phyloP scores from a whole-genome alignment of 2,113 vertebrate species.

The Brienomyrus longianalis region DNA sequence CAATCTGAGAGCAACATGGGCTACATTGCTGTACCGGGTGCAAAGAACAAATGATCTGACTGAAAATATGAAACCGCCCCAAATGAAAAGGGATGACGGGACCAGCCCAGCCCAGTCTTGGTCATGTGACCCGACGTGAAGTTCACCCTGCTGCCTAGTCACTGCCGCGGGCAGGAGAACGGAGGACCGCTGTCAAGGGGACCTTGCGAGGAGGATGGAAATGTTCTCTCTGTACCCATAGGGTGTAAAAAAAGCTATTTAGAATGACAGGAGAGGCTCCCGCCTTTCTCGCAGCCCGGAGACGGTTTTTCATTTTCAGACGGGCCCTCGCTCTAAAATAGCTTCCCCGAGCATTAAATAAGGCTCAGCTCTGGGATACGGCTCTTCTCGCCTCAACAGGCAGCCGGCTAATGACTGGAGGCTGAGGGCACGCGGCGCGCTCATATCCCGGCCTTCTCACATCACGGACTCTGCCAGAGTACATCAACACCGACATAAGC shows the following conservation, averaged over 20 bases:
- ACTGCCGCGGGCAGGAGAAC: neutral
- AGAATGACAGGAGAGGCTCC: constrained; percentile 21
- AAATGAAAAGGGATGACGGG: neutral
- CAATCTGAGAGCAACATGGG: neutral
- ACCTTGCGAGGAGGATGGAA: neutral
- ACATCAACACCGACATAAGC: constrained; percentile 9
- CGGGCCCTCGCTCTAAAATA: constrained; percentile 38
- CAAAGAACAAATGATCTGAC: neutral
- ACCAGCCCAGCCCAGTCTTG: neutral
- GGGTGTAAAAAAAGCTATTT: constrained; percentile 6
- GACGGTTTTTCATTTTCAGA: constrained; percentile 47
- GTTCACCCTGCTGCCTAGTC: neutral
- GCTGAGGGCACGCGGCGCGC: constrained; percentile 13
- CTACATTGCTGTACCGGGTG: neutral
- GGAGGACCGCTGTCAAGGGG: constrained; percentile 1
- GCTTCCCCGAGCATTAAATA: constrained; percentile 50
- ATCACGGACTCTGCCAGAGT: neutral
- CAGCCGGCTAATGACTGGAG: constrained; percentile 40
- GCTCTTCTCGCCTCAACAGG: constrained; percentile 36
- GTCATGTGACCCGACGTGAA: neutral
- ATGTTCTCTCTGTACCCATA: neutral
- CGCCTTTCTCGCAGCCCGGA: constrained; percentile 31
- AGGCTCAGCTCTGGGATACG: constrained; percentile 37
- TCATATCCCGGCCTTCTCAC: constrained; percentile 10
- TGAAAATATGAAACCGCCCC: neutral